Evolutionary conservation across 2,797 vertebrate genomes (phyloP), one percentile per base, ranked within the genome.

Genomic region (Ctenopoma kingsleyae): DNA sequence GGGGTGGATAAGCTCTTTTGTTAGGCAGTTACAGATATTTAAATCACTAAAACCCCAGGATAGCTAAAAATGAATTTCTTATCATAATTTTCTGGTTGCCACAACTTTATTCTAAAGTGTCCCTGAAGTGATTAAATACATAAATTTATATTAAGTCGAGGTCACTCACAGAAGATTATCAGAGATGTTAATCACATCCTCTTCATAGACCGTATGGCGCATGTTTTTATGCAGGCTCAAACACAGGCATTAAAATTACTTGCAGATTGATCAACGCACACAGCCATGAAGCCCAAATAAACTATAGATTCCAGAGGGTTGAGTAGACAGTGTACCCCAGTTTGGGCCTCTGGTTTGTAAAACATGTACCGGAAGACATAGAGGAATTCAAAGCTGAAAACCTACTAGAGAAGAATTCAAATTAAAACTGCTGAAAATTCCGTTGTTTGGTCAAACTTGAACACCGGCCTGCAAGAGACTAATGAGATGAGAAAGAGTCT

Each of bases 1-100:
- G 71, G 32, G 15, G 49, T 44, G 60, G 74, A 82, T 87, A 84
- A 86, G 82, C 87, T 83, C 20, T 65, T 87, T 86, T 83, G 85
- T 87, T 64, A 47, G 54, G 64, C 62, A 51, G 66, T 77, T 64
- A 61, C 40, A 81, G 51, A 83, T 80, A 82, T 81, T 85, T 35
- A 63, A 80, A 76, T 73, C 59, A 75, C 56, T 13, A 57, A 43
- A 76, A 72, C 70, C 43, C 48, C 48, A 62, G 19, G 53, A 22
- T 11, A 19, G 70, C 81, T 81, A 70, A 82, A 87, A 74, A 72
- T 63, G 60, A 52, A 58, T 53, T 70, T 74, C 54, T 82, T 77
- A 82, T 86, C 83, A 76, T 76, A 61, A 62, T 59, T 82, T 74
- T 71, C 48, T 75, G 51, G 27, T 46, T 41, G 30, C 7, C 30